Evolutionary conservation across 1,140 invertebrate species (phyloP).

Genomic region (Lineus longissimus): DNA sequence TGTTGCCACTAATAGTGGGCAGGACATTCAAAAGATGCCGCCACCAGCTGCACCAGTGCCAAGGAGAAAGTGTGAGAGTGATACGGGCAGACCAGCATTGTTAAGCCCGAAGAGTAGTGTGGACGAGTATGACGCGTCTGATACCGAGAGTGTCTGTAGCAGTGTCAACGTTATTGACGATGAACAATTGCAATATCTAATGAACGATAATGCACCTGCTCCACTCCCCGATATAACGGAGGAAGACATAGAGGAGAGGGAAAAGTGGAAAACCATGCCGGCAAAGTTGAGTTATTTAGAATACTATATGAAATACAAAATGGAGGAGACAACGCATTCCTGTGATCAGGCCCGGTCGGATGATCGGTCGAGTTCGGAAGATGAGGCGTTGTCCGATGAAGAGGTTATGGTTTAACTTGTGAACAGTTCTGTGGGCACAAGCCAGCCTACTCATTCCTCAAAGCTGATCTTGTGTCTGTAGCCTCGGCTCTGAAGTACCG

Average conservation of each 20-base stretch:
- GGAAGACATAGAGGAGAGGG: background rate
- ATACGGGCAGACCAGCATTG: background rate
- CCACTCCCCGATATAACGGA: background rate
- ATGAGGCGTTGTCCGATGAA: too few species aligned
- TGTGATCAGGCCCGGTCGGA: too few species aligned
- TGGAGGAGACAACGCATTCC: background rate
- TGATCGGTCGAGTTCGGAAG: too few species aligned
- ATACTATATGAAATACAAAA: constrained; percentile 2
- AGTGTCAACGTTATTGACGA: background rate
- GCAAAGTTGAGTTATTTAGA: constrained; percentile 3
- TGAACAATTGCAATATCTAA: constrained; percentile 3
- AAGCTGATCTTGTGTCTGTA: too few species aligned
- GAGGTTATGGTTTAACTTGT: too few species aligned
- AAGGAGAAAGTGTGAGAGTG: background rate
- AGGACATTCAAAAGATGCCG: too few species aligned
- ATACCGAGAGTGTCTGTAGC: background rate
- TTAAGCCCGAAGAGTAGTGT: background rate
- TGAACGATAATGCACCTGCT: background rate
- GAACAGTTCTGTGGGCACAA: too few species aligned
- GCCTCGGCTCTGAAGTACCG: too few species aligned
- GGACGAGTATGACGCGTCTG: background rate
- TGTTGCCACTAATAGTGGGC: background rate
- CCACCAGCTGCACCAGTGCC: background rate
- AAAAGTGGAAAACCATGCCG: background rate
- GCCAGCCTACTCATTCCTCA: too few species aligned